Evolutionary conservation across 2,113 vertebrate genomes (phyloP).

Genomic region (Tautogolabrus adspersus): DNA sequence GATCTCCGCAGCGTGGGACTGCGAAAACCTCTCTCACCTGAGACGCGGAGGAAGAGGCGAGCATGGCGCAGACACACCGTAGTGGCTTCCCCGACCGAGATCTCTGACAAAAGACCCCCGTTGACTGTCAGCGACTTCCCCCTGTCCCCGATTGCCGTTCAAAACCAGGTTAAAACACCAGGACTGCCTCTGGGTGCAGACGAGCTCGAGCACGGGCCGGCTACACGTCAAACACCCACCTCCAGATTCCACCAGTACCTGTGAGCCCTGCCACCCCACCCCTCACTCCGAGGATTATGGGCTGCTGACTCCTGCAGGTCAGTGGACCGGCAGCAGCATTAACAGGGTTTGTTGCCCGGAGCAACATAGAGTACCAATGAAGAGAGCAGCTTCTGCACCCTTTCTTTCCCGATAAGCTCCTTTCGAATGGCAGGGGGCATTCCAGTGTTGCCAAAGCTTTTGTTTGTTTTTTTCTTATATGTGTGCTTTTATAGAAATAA

Average conservation of each 20-base stretch:
- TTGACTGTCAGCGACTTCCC: constrained; percentile 49
- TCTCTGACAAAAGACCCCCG: constrained; percentile 53
- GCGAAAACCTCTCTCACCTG: constrained; percentile 89
- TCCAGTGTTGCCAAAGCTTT: constrained; percentile 81
- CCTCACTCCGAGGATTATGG: constrained; percentile 1
- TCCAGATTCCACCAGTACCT: constrained; percentile 87
- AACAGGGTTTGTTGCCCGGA: constrained; percentile 26
- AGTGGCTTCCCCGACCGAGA: constrained; percentile 84
- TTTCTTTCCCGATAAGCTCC: constrained; percentile 52
- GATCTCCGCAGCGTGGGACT: constrained; percentile 88
- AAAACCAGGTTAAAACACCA: constrained; percentile 69
- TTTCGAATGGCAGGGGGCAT: constrained; percentile 57
- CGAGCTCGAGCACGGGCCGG: constrained; percentile 42
- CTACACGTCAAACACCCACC: constrained; percentile 71
- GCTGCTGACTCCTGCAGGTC: constrained; percentile 57
- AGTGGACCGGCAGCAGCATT: constrained; percentile 38
- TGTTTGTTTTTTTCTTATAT: constrained; percentile 6
- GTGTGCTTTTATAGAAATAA: constrained; percentile 65
- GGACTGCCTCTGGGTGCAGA: constrained; percentile 43
- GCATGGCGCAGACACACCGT: constrained; percentile 95
- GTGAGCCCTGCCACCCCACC: constrained; percentile 50
- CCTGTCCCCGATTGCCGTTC: constrained; percentile 26
- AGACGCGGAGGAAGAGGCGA: constrained; percentile 90
- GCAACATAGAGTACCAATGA: constrained; percentile 23
- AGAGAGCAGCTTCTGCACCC: constrained; percentile 18